Conservation (phyloP, 2,888 invertebrate genomes). For the Pristionchus fissidentatus region DNA sequence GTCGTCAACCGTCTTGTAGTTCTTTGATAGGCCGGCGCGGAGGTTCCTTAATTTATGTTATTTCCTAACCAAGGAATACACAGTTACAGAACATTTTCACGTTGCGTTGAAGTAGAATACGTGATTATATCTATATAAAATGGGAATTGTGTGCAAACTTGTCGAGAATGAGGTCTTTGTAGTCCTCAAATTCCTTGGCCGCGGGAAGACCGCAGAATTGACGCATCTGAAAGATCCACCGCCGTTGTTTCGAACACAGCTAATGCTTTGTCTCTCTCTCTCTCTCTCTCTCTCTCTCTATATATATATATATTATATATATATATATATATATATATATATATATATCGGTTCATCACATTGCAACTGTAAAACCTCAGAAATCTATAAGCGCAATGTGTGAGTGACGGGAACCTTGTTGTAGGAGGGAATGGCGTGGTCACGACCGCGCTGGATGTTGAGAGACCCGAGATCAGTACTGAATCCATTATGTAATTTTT, state of each 20-base stretch:
- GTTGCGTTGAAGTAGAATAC: background rate
- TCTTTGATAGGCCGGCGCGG: slow-evolving; percentile 82
- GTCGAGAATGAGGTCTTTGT: slow-evolving; percentile 86
- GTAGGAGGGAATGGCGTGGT: slow-evolving; percentile 86
- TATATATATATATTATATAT: no score
- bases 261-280: no score
- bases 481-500: slow-evolving; percentile 27
- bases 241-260: no score
- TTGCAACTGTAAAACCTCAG: no score
- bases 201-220: slow-evolving; percentile 87
- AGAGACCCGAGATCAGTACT: slow-evolving; percentile 89
- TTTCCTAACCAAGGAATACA: background rate
- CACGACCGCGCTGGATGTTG: slow-evolving; percentile 92
- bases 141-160: slow-evolving; percentile 58
- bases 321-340: no score
- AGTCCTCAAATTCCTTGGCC: slow-evolving; percentile 83
- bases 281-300: no score
- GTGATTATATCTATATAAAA: background rate
- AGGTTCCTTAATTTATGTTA: slow-evolving; percentile 78
- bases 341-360: no score
- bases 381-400: no score
- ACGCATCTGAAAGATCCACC: slow-evolving; percentile 78
- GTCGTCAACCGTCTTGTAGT: slow-evolving; percentile 76
- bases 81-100: background rate
- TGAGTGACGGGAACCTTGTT: slow-evolving; percentile 51